Conservation (phyloP, 1,140 invertebrate species). For the Drosophila elegans region DNA sequence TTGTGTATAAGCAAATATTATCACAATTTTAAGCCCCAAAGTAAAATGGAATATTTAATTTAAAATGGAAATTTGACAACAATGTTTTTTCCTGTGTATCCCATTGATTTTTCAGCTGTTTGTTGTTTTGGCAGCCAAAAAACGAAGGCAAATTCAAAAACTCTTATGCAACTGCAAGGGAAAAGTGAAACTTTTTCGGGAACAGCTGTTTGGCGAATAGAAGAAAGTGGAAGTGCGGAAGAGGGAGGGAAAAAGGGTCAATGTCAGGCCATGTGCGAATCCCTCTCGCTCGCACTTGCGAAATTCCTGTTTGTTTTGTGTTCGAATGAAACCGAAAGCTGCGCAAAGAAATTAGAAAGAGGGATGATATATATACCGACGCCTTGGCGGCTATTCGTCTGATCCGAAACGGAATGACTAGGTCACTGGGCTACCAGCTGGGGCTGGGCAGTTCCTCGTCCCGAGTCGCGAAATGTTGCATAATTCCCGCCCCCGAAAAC, state of each 20-base stretch:
- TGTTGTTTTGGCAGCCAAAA: conserved; percentile 39
- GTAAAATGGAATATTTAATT: background rate
- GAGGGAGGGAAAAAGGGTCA: conserved; percentile 52
- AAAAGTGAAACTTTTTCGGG: conserved; percentile 17
- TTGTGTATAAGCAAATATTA: too few relatives aligned
- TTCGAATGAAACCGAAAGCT: conserved; percentile 68
- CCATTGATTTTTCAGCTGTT: conserved; percentile 41
- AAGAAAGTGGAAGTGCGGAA: background rate
- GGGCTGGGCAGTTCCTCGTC: conserved; percentile 43
- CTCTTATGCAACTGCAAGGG: conserved; percentile 29
- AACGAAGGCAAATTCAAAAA: conserved; percentile 12
- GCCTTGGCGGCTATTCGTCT: conserved; percentile 63
- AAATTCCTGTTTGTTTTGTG: conserved; percentile 20
- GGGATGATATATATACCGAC: conserved; percentile 3
- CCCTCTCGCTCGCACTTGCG: conserved; percentile 15
- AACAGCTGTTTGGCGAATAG: conserved; percentile 23
- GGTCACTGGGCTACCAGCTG: conserved; percentile 58
- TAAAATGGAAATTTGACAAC: background rate
- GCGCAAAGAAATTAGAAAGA: conserved; percentile 13
- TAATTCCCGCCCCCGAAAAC: conserved; percentile 18
- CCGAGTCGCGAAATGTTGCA: conserved; percentile 32
- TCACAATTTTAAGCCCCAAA: too few relatives aligned
- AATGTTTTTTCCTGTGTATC: background rate
- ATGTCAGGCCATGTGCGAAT: conserved; percentile 68
- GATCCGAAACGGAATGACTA: conserved; percentile 43